A percentile compares a stretch with the other conserved stretches of the same genome.
Conservation (phyloP, 2,888 invertebrate genomes). For the Acanthosepion esculentum region DNA sequence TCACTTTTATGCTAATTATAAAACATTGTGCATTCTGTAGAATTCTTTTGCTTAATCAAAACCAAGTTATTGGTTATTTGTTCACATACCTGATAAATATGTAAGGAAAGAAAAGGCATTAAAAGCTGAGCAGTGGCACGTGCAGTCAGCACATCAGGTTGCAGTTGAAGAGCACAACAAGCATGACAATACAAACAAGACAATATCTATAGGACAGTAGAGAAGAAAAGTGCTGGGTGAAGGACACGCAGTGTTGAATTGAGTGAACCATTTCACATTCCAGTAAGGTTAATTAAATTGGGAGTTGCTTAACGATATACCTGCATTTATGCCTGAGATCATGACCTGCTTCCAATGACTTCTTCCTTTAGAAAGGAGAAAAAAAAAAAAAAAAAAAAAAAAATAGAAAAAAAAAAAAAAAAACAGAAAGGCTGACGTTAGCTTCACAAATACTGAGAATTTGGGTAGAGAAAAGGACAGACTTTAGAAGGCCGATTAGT, state of each 20-base stretch:
- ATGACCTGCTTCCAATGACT: slow-evolving; percentile 48
- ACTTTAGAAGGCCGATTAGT: neutral
- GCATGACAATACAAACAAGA: neutral
- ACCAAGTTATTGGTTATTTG: neutral
- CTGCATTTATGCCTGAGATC: slow-evolving; percentile 48
- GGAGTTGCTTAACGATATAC: slow-evolving; percentile 41
- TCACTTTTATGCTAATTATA: neutral
- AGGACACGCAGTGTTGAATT: neutral
- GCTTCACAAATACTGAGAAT: neutral
- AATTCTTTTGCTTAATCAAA: neutral
- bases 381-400: neutral
- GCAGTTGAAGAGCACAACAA: neutral
- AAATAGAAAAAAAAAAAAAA: too few species aligned
- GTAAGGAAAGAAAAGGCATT: neutral
- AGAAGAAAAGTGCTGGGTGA: slow-evolving; percentile 20
- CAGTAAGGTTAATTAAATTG: neutral
- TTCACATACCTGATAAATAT: neutral
- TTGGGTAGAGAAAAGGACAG: neutral
- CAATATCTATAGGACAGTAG: neutral
- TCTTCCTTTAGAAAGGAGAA: slow-evolving; percentile 43
- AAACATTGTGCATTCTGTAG: neutral
- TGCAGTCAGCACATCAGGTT: neutral
- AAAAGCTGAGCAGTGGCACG: neutral
- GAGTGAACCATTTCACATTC: slow-evolving; percentile 23
- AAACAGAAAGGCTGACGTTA: neutral